Conservation (phyloP, 2,797 vertebrate genomes). For the Philypnodon macrostomus region DNA sequence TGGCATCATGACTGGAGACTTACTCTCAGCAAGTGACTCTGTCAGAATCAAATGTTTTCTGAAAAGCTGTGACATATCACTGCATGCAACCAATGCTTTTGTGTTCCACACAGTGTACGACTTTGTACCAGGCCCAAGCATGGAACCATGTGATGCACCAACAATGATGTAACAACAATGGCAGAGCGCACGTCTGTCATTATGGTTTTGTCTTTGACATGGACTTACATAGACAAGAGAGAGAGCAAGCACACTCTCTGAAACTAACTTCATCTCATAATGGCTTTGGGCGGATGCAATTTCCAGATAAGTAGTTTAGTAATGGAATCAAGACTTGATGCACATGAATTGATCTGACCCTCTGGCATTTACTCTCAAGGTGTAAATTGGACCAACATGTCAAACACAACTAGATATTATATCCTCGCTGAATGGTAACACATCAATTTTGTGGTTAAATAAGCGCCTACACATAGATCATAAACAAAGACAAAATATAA, state of each 20-base stretch:
- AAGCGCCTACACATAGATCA: too few species aligned
- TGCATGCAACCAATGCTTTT: conserved; percentile 66
- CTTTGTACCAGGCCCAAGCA: conserved; percentile 53
- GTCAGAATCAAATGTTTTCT: conserved; percentile 49
- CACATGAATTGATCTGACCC: not conserved
- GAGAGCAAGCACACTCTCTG: conserved; percentile 13
- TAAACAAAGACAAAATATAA: too few species aligned
- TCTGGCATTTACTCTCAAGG: conserved; percentile 8
- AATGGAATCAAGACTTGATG: not conserved
- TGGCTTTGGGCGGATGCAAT: conserved; percentile 16
- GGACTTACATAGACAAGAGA: conserved; percentile 36
- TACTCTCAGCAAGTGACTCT: conserved; percentile 38
- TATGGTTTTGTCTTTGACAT: conserved; percentile 50
- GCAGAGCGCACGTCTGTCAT: conserved; percentile 51
- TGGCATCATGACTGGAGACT: conserved; percentile 43
- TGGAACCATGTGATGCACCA: conserved; percentile 52
- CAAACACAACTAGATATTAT: too few species aligned
- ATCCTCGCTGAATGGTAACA: too few species aligned
- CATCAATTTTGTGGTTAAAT: too few species aligned
- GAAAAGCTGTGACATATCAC: conserved; percentile 53
- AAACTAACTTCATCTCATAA: conserved; percentile 18
- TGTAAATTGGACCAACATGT: conserved; percentile 21
- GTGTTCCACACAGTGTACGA: conserved; percentile 50
- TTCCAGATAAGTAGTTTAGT: not conserved
- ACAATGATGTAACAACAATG: conserved; percentile 70